These are phyloP conservation scores for Orthonevra nobilis DNA, from an alignment of 2,888 invertebrate species.

Conservation along the genomic window DNA sequence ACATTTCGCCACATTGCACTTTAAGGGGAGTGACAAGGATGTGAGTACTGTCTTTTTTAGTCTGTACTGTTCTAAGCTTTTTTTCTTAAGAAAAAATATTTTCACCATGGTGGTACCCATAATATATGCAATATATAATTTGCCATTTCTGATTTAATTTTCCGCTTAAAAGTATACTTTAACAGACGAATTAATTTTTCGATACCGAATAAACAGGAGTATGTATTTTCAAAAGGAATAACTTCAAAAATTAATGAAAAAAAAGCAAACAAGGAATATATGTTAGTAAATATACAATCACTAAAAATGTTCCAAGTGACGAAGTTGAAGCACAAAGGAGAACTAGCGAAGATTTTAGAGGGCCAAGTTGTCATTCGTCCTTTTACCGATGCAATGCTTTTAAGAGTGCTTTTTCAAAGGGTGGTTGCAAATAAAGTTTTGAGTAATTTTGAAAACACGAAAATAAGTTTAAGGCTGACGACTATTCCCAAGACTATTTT, in stretches of 20 bases:
- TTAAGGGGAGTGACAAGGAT: constrained; percentile 10
- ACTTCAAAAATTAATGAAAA: background rate
- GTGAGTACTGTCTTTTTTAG: too few relatives aligned
- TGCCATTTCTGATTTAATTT: constrained; percentile 5
- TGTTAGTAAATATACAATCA: too few relatives aligned
- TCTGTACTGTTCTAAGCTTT: too few relatives aligned
- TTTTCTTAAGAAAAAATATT: background rate
- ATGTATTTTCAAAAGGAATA: background rate
- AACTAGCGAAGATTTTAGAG: too few relatives aligned
- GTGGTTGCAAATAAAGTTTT: background rate
- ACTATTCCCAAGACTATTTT: too few relatives aligned
- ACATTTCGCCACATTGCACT: constrained; percentile 29
- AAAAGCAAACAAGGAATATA: background rate
- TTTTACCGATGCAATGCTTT: background rate
- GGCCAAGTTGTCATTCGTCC: background rate
- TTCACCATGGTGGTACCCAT: constrained; percentile 43
- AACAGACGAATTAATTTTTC: too few relatives aligned
- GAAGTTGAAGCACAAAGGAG: constrained; percentile 15
- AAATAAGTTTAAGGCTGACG: too few relatives aligned
- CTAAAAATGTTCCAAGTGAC: constrained; percentile 9
- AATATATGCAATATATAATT: constrained; percentile 38
- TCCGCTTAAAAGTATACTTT: constrained; percentile 25
- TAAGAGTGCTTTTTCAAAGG: background rate
- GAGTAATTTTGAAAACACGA: too few relatives aligned
- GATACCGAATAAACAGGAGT: too few relatives aligned